Evolutionary conservation across 2,888 invertebrate species (phyloP), one percentile per base, ranked within the genome.

Genomic region (Cephus nigrinus): DNA sequence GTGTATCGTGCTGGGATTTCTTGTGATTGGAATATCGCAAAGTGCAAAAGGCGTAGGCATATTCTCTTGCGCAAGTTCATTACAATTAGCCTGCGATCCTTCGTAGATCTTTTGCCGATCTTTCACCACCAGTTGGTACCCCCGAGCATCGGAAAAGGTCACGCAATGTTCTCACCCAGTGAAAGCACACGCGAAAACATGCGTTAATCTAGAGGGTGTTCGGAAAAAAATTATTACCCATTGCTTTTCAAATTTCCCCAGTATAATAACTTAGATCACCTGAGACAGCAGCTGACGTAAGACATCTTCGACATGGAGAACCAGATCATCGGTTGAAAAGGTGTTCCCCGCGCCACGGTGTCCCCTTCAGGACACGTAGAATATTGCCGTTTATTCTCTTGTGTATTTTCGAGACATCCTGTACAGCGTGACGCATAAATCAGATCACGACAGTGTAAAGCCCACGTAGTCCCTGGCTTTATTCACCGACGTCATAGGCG

Each of bases 101-200:
- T 79, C 75, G 75, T 72, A 75, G 71, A 78, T 78, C 75, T 75
- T 78, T 77, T 76, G 74, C 69, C 33, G 80, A 82, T 77, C 75
- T 76, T 78, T 77, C 74, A 73, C 80, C 78, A 79, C 78, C 69
- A 78, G 76, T 73, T 72, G 35, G 36, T 77, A 75, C 76, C 80
- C 76, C 30, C 79, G 74, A 83, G 80, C 81, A 76, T 80, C 78
- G 73, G 71, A 74, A 83, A 80, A 83, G 82, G 80, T 82, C 80
- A 81, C 74, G 80, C 79, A 68, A 30, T 40, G 31, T 71, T 71
- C 71, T 33, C 71, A 71, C 71, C 33, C 15, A 33, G 55, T 55
- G 55, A 55, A 55, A 15, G 55, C 55, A 55, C 55, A 55, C 55
- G 23, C 55, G 55, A 55, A 55, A 55, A 55, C 9, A 23, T 55